Conservation (phyloP, 2,888 invertebrate genomes). For the Heliconius ismenius region DNA sequence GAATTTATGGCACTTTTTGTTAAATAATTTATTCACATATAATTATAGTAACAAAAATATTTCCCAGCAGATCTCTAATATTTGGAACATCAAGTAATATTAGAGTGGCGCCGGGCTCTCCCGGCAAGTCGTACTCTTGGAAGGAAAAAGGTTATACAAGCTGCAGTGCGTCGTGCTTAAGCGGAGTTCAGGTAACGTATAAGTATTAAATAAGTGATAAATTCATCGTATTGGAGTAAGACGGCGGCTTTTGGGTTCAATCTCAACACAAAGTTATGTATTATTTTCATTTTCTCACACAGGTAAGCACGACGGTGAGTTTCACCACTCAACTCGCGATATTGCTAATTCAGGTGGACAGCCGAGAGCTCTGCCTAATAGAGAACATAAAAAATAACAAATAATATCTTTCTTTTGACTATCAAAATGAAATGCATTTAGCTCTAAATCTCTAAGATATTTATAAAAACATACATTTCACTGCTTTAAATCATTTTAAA, state of each 20-base stretch:
- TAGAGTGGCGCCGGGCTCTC: constrained; percentile 86
- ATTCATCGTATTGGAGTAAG: no score
- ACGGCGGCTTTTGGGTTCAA: no score
- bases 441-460: neutral
- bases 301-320: neutral
- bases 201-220: no score
- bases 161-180: constrained; percentile 96
- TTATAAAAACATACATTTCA: neutral
- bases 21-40: neutral
- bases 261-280: neutral
- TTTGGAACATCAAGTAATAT: constrained; percentile 81
- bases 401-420: no score
- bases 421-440: no score
- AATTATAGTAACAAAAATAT: neutral
- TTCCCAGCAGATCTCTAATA: constrained; percentile 64
- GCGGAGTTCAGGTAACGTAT: constrained; percentile 84
- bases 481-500: neutral
- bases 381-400: no score
- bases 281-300: neutral
- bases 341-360: neutral
- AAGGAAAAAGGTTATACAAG: constrained; percentile 94
- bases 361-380: no score
- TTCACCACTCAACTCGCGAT: neutral
- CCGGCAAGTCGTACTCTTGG: constrained; percentile 93
- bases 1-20: no score